phyloP scores from a whole-genome alignment of 2,888 invertebrate species.

The Mongoloraphidia duomilia region DNA sequence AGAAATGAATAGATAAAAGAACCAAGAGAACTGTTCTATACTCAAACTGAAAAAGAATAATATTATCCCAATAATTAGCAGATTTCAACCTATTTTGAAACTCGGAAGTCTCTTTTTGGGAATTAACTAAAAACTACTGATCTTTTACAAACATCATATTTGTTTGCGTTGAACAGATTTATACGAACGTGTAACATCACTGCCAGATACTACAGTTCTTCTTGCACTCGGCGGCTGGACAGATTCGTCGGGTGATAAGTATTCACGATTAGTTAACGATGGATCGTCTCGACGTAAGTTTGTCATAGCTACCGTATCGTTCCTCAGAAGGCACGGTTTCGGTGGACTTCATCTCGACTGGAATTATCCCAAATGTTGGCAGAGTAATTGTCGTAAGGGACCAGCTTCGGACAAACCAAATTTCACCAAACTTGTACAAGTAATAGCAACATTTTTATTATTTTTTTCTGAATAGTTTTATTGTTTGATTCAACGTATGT shows the following conservation, averaged over 20 bases:
- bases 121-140: neutral
- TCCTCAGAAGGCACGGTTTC: conserved; percentile 61
- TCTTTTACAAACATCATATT: neutral
- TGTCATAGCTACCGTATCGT: conserved; percentile 51
- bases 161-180: conserved; percentile 40
- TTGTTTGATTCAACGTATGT: too few relatives aligned
- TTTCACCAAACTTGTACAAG: conserved; percentile 59
- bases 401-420: conserved; percentile 63
- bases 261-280: conserved; percentile 61
- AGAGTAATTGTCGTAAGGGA: conserved; percentile 74
- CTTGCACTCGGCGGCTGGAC: conserved; percentile 93
- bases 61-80: too few relatives aligned
- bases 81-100: too few relatives aligned
- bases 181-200: conserved; percentile 60
- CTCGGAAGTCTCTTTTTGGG: neutral
- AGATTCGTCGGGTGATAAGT: conserved; percentile 78
- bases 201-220: conserved; percentile 50
- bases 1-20: neutral
- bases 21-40: neutral
- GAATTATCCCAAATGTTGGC: conserved; percentile 92
- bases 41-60: too few relatives aligned
- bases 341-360: conserved; percentile 83
- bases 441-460: conserved; percentile 22
- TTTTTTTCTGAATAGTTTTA: too few relatives aligned
- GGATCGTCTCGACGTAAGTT: conserved; percentile 52